Evolutionary conservation across 2,797 vertebrate species (phyloP).

Genomic region (Huso huso): DNA sequence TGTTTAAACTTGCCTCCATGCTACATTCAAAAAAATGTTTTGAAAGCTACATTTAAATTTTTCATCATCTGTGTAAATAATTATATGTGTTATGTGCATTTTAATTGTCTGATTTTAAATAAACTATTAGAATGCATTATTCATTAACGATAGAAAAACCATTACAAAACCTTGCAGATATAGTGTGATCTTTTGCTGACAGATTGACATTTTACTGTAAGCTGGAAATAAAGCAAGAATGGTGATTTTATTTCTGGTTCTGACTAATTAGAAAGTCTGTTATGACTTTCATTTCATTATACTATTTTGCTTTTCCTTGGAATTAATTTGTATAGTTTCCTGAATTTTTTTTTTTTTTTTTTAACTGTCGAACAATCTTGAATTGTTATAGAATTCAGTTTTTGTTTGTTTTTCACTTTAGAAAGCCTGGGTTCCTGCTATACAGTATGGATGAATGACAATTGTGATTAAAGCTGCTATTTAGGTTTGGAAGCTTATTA

Average conservation of each 20-base stretch:
- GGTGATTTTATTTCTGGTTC: neutral
- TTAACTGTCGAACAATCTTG: too few relatives aligned
- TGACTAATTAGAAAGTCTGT: slow-evolving; percentile 2
- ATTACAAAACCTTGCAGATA: neutral
- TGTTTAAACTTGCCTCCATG: too few relatives aligned
- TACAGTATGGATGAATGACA: too few relatives aligned
- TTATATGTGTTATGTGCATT: neutral
- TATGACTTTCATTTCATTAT: neutral
- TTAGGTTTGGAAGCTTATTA: too few relatives aligned
- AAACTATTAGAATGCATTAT: neutral
- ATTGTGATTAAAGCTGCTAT: too few relatives aligned
- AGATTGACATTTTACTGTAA: neutral
- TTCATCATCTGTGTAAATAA: neutral
- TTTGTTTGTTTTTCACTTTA: too few relatives aligned
- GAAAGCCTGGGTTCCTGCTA: too few relatives aligned
- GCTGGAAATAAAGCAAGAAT: neutral
- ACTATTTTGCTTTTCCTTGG: neutral
- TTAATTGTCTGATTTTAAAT: neutral
- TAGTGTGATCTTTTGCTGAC: neutral
- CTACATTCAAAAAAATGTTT: too few relatives aligned
- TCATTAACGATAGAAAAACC: neutral
- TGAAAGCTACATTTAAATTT: neutral
- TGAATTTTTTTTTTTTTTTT: too few relatives aligned
- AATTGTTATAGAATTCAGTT: too few relatives aligned
- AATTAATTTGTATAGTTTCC: neutral